phyloP scores from a whole-genome alignment of 2,113 vertebrate genomes.

The Mustelus asterias region DNA sequence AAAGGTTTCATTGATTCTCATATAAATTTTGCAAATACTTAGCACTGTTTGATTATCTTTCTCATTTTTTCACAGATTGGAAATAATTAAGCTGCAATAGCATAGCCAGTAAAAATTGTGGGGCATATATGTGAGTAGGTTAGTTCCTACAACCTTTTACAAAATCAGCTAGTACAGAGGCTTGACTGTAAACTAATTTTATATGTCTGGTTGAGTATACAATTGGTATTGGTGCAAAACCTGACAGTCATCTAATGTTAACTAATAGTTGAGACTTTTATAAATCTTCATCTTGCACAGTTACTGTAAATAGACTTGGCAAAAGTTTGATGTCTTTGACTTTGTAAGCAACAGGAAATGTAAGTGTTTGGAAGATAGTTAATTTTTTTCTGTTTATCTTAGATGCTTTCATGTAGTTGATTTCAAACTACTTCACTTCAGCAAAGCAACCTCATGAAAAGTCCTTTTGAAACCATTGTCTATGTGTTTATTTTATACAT shows the following conservation, averaged over 20 bases:
- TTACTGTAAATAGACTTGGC: background rate
- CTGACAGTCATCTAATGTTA: background rate
- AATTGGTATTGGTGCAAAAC: constrained; percentile 9
- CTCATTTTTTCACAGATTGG: background rate
- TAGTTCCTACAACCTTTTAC: background rate
- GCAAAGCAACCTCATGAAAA: background rate
- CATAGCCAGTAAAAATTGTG: background rate
- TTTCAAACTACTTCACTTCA: background rate
- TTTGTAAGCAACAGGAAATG: background rate
- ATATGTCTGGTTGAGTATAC: background rate
- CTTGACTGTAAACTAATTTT: background rate
- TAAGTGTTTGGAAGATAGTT: background rate
- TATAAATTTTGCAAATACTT: constrained; percentile 45
- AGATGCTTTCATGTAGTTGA: background rate
- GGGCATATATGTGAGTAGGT: background rate
- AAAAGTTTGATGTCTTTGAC: background rate
- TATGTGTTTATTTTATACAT: background rate
- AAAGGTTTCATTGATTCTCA: constrained; percentile 61
- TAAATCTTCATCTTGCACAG: background rate
- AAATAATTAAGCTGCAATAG: background rate
- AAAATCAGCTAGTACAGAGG: background rate
- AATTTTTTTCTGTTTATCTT: background rate
- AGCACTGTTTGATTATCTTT: constrained; percentile 40
- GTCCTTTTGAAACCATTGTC: constrained; percentile 17
- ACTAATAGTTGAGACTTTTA: background rate